These are phyloP conservation scores for Ophiothrix spiculata DNA, from an alignment of 35 echinoderm and acorn worm species.

Conservation along the genomic window DNA sequence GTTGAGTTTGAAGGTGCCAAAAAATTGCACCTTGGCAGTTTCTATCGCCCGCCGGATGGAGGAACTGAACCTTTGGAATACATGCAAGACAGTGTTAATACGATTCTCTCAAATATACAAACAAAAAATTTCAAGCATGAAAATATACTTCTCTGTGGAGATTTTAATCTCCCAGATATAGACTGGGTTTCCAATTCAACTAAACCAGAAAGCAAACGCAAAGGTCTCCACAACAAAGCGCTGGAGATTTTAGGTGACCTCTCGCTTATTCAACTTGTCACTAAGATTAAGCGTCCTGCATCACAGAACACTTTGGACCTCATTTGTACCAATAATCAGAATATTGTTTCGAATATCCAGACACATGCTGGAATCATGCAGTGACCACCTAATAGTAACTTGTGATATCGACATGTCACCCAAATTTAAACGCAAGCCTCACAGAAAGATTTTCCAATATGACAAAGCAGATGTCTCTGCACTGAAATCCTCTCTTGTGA, in stretches of 20 bases:
- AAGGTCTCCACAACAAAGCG: conserved; percentile 15
- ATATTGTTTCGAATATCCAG: neutral
- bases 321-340: conserved; percentile 7
- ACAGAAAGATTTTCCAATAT: conserved; percentile 17
- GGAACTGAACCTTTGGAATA: neutral
- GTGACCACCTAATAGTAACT: neutral
- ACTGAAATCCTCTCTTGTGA: neutral
- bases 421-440: conserved; percentile 13
- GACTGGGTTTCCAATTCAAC: neutral
- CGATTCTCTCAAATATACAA: neutral
- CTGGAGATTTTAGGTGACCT: conserved; percentile 15
- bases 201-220: conserved; percentile 10
- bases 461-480: neutral
- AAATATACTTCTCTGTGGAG: neutral
- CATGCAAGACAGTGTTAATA: neutral
- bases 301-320: neutral
- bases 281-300: neutral
- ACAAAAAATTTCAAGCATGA: neutral
- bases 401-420: conserved; percentile 36
- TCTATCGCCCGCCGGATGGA: neutral
- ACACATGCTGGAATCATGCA: neutral
- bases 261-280: conserved; percentile 1
- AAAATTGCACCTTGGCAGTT: neutral
- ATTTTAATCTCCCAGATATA: neutral
- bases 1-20: neutral